These are phyloP conservation scores for Danaus melanippus DNA, from an alignment of 1,140 invertebrate genomes.

Conservation along the genomic window DNA sequence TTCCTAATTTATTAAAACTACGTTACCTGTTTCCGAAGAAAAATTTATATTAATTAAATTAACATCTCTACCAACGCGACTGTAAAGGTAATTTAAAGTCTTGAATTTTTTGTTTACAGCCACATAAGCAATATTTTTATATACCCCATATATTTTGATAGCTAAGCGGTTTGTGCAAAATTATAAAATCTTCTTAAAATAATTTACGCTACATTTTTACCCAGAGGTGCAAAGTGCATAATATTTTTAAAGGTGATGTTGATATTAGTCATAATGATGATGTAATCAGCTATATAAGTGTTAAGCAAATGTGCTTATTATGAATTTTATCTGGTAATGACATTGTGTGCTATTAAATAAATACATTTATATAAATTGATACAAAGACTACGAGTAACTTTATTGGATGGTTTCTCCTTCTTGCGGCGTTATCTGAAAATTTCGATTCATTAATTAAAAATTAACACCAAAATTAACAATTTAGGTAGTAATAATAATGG, in stretches of 20 bases:
- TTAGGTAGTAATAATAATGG: no score
- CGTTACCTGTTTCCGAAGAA: constrained; percentile 47
- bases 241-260: constrained; percentile 17
- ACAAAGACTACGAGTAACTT: constrained; percentile 29
- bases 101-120: no score
- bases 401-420: constrained; percentile 41
- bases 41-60: constrained; percentile 12
- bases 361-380: constrained; percentile 14
- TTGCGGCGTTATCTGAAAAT: constrained; percentile 44
- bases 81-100: no score
- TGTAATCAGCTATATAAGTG: constrained; percentile 8
- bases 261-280: constrained; percentile 14
- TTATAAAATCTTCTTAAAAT: constrained; percentile 16
- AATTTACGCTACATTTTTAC: constrained; percentile 9
- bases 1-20: constrained; percentile 37
- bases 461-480: no score
- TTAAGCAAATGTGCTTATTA: neutral
- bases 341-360: constrained; percentile 27
- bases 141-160: constrained; percentile 12
- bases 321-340: constrained; percentile 17
- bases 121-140: no score
- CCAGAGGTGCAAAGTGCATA: constrained; percentile 12
- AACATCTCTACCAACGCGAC: no score
- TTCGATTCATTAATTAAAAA: neutral
- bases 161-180: constrained; percentile 24